Percentiles rank a stretch among this genome's conserved stretches.
Conservation (phyloP, 1,140 invertebrate genomes). For the Dolichoris vasculosae region DNA sequence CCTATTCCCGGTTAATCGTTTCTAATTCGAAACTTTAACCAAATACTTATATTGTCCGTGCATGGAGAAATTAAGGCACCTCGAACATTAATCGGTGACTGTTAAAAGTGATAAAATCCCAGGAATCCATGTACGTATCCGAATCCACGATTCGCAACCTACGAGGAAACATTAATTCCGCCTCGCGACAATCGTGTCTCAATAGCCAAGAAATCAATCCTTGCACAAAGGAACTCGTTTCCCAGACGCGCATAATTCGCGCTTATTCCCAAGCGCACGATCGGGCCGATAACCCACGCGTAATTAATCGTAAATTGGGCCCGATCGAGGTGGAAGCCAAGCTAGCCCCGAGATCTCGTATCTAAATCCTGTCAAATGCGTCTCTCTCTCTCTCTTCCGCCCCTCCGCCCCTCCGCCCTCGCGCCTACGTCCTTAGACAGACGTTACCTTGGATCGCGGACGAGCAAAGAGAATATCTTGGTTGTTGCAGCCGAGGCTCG, state of each 20-base stretch:
- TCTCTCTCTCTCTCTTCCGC: conserved; percentile 60
- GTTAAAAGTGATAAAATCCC: too few relatives aligned
- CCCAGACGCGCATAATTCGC: neutral
- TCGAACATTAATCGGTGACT: too few relatives aligned
- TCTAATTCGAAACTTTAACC: too few relatives aligned
- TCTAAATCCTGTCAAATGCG: conserved; percentile 71
- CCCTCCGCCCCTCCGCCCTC: neutral
- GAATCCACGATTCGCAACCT: neutral
- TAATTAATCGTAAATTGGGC: conserved; percentile 65
- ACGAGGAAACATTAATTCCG: neutral
- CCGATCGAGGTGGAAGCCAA: conserved; percentile 54
- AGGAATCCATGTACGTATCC: too few relatives aligned
- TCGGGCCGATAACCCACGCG: neutral
- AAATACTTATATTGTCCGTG: too few relatives aligned
- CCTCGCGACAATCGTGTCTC: neutral
- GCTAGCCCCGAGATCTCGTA: conserved; percentile 54
- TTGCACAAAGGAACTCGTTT: neutral
- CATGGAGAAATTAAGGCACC: too few relatives aligned
- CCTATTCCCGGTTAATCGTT: too few relatives aligned
- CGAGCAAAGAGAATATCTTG: neutral
- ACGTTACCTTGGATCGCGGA: neutral
- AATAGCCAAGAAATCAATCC: neutral
- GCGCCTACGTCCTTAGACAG: neutral
- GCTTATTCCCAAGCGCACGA: too few relatives aligned
- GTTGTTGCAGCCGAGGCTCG: too few relatives aligned